A percentile compares a stretch with the other conserved stretches of the same genome.
These are phyloP conservation scores for Thamnophis sirtalis DNA, from an alignment of 2,113 vertebrate genomes.

Conservation along the genomic window DNA sequence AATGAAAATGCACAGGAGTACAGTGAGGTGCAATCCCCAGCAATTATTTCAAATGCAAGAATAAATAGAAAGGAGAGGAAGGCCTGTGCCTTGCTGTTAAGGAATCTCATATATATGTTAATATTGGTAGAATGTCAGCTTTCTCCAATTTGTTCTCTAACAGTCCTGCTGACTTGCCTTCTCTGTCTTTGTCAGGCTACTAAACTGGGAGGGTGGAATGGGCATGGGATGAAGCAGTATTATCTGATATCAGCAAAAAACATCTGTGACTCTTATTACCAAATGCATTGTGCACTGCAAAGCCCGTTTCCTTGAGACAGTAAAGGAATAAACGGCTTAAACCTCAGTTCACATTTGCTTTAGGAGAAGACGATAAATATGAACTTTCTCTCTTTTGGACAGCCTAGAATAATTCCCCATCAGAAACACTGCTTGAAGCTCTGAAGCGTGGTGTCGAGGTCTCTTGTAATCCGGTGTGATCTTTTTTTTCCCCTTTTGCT, in stretches of 20 bases:
- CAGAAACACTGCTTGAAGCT: too few relatives aligned
- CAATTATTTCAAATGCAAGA: conserved; percentile 26
- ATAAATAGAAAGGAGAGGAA: not conserved
- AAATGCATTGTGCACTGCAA: not conserved
- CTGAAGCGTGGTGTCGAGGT: not conserved
- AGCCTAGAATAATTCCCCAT: not conserved
- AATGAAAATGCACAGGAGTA: not conserved
- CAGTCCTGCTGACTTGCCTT: not conserved
- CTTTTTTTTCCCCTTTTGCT: not conserved
- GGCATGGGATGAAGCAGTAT: not conserved
- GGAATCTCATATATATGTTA: conserved; percentile 22
- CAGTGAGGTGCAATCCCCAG: not conserved
- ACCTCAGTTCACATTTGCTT: not conserved
- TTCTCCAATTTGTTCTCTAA: not conserved
- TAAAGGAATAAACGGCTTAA: not conserved
- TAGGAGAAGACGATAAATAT: not conserved
- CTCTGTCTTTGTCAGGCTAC: not conserved
- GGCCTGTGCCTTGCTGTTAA: not conserved
- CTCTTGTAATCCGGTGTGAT: not conserved
- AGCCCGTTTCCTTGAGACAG: not conserved
- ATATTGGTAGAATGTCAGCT: not conserved
- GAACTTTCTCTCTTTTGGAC: too few relatives aligned
- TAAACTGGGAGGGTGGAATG: not conserved
- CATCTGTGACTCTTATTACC: not conserved
- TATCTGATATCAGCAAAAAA: not conserved